Evolutionary conservation across 2,797 vertebrate species (phyloP).

Genomic region (Pachyuromys duprasi): DNA sequence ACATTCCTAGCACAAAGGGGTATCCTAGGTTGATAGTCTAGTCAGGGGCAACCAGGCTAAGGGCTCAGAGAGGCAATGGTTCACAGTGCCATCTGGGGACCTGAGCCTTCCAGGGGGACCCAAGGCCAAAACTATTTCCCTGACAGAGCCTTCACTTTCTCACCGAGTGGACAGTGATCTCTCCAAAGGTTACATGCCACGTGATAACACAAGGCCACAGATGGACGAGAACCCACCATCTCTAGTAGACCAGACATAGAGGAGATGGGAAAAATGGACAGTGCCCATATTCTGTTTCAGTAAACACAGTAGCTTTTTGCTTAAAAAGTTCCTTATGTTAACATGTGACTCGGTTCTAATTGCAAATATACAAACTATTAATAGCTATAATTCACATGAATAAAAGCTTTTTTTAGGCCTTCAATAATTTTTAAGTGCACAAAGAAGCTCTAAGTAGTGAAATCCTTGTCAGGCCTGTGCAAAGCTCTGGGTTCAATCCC

Average conservation of each 20-base stretch:
- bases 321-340: neutral
- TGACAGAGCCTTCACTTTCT: neutral
- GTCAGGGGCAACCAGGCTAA: too few species aligned
- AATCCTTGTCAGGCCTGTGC: neutral
- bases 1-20: neutral
- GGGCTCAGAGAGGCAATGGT: neutral
- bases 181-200: neutral
- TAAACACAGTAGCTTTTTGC: constrained; percentile 1
- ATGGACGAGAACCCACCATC: neutral
- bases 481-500: neutral
- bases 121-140: neutral
- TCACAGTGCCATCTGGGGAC: neutral
- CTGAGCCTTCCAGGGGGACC: neutral
- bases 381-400: neutral
- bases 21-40: neutral
- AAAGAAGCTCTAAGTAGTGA: neutral
- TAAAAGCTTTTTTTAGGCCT: neutral
- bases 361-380: neutral
- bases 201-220: neutral
- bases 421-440: neutral
- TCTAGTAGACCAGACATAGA: neutral
- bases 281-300: neutral
- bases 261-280: constrained; percentile 11
- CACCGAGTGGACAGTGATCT: neutral
- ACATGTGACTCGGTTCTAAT: neutral